Evolutionary conservation across 1,140 invertebrate genomes (phyloP).

Genomic region (Neodiprion pinetum): DNA sequence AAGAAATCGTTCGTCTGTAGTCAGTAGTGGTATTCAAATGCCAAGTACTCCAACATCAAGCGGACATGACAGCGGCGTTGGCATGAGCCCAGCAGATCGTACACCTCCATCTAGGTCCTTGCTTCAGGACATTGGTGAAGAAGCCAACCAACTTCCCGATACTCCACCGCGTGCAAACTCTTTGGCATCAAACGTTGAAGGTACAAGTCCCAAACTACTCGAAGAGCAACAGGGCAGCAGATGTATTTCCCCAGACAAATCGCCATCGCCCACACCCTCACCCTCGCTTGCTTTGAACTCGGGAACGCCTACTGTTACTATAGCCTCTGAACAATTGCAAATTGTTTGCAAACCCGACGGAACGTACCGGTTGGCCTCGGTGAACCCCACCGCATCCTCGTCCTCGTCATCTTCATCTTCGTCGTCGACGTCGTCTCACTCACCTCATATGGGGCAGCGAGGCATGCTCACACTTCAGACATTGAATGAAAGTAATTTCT

Average conservation of each 20-base stretch:
- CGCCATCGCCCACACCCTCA: constrained; percentile 42
- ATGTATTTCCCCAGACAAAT: constrained; percentile 47
- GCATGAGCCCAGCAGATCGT: constrained; percentile 59
- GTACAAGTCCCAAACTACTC: constrained; percentile 29
- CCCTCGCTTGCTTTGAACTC: constrained; percentile 21
- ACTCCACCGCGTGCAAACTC: constrained; percentile 43
- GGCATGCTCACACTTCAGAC: constrained; percentile 50
- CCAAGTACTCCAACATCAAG: constrained; percentile 52
- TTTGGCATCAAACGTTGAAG: constrained; percentile 47
- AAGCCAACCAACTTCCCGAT: constrained; percentile 53
- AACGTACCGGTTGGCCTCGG: constrained; percentile 48
- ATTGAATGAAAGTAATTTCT: constrained; percentile 46
- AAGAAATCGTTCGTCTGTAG: constrained; percentile 44
- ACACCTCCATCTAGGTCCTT: constrained; percentile 51
- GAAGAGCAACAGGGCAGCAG: constrained; percentile 35
- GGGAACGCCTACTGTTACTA: constrained; percentile 30
- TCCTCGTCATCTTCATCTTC: constrained; percentile 29
- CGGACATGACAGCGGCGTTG: constrained; percentile 57
- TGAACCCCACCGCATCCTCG: constrained; percentile 38
- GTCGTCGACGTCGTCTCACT: constrained; percentile 40
- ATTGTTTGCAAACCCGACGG: constrained; percentile 56
- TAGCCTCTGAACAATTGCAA: constrained; percentile 51
- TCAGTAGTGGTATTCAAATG: constrained; percentile 42
- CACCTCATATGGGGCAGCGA: constrained; percentile 39
- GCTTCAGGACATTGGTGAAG: constrained; percentile 54